These are phyloP conservation scores for Paramormyrops kingsleyae DNA, from an alignment of 2,113 vertebrate species.

Conservation along the genomic window DNA sequence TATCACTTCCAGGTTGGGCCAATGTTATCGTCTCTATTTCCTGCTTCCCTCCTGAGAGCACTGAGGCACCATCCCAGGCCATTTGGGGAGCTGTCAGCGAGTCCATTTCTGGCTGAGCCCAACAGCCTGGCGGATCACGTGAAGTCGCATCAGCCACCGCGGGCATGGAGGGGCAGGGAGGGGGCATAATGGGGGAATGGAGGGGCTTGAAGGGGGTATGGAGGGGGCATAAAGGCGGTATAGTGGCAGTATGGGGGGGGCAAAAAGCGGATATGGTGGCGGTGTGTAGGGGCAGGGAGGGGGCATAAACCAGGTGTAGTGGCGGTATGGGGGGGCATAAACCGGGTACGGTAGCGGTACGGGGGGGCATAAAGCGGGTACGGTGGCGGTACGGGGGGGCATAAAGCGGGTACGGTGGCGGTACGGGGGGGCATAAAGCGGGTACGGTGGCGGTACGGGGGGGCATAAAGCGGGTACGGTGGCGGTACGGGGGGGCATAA, in stretches of 20 bases:
- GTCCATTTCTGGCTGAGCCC: slow-evolving; percentile 13
- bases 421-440: background rate
- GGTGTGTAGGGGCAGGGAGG: background rate
- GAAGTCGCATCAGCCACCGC: background rate
- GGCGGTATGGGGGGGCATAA: background rate
- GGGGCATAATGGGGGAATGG: no score
- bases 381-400: background rate
- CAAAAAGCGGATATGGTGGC: background rate
- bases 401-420: background rate
- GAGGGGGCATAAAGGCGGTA: no score
- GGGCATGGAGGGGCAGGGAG: background rate
- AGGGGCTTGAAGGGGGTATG: background rate
- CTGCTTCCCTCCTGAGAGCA: slow-evolving; percentile 29
- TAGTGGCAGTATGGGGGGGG: no score
- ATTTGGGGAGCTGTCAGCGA: slow-evolving; percentile 28
- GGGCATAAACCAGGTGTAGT: background rate
- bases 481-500: no score
- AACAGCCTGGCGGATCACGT: slow-evolving; percentile 27
- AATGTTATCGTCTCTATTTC: slow-evolving; percentile 37
- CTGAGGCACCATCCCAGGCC: slow-evolving; percentile 18
- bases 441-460: no score
- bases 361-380: background rate
- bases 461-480: background rate
- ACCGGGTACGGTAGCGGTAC: background rate
- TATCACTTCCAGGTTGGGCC: slow-evolving; percentile 34